Percentiles rank a stretch among this genome's conserved stretches.
Conservation (phyloP, 2,797 vertebrate genomes). For the Psittacula derbiana region DNA sequence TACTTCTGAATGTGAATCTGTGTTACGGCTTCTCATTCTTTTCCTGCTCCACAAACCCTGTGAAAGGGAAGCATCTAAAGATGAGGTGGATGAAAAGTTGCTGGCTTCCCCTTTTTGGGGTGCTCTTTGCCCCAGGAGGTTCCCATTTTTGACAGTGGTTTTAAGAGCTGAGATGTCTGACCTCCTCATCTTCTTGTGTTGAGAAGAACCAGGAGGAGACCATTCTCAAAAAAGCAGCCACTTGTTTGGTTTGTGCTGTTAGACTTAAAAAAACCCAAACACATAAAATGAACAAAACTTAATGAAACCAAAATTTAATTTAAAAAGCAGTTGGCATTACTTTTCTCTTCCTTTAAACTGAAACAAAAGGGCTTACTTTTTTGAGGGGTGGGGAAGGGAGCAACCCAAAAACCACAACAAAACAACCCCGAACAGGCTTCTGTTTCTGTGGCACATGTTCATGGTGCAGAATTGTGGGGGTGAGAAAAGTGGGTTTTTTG, state of each 20-base stretch:
- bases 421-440: not conserved
- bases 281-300: not conserved
- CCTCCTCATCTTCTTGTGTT: not conserved
- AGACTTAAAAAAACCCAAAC: not conserved
- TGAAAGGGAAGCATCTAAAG: not conserved
- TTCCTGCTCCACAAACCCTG: fast-evolving
- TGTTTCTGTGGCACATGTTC: not conserved
- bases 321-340: not conserved
- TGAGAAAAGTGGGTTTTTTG: not conserved
- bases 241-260: not conserved
- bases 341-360: not conserved
- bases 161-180: not conserved
- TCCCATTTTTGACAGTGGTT: not conserved
- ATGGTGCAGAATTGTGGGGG: not conserved
- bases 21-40: not conserved
- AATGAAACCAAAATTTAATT: not conserved
- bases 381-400: not conserved
- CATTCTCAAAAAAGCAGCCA: not conserved
- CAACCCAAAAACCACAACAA: not conserved
- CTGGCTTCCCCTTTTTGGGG: not conserved
- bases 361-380: not conserved
- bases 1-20: not conserved
- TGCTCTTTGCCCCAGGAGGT: not conserved
- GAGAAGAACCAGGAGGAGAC: not conserved
- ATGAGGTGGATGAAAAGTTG: not conserved